Percentiles rank a stretch among this genome's conserved stretches.
Conservation (phyloP, 2,888 invertebrate genomes). For the Perizoma flavofasciatum region DNA sequence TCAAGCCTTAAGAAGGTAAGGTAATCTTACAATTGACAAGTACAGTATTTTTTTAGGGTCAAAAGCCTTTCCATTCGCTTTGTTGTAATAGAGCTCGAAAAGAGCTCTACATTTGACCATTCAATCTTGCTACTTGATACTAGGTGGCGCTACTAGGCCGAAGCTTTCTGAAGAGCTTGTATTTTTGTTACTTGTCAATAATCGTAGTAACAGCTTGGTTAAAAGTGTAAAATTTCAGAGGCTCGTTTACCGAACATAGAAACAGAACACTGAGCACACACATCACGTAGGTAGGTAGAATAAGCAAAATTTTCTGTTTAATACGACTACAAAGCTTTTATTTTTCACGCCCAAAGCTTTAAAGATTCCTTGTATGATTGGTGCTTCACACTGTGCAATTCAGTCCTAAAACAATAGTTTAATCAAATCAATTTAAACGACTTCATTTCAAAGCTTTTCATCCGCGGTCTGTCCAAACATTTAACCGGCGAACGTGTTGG, state of each 20-base stretch:
- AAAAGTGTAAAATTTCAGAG: neutral
- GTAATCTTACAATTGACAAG: too few species aligned
- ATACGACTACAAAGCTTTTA: neutral
- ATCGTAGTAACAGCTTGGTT: neutral
- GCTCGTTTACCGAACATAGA: too few species aligned
- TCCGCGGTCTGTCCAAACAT: slow-evolving; percentile 68
- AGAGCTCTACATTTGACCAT: neutral
- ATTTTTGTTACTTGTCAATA: neutral
- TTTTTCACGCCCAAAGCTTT: neutral
- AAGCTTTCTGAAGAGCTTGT: neutral
- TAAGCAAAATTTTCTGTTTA: too few species aligned
- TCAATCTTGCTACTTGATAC: slow-evolving; percentile 59
- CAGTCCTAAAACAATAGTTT: slow-evolving; percentile 48
- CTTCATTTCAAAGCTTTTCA: slow-evolving; percentile 57
- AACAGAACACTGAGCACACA: too few species aligned
- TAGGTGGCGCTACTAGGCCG: slow-evolving; percentile 54
- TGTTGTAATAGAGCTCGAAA: too few species aligned
- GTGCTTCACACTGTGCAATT: slow-evolving; percentile 13
- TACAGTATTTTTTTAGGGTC: too few species aligned
- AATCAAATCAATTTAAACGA: slow-evolving; percentile 57
- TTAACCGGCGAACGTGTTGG: slow-evolving; percentile 69
- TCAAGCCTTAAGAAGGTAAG: too few species aligned
- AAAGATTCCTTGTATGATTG: slow-evolving; percentile 7
- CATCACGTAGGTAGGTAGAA: too few species aligned
- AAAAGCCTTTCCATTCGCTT: too few species aligned